These are phyloP conservation scores for Typhlomys cinereus DNA, from an alignment of 2,113 vertebrate genomes.

Conservation along the genomic window DNA sequence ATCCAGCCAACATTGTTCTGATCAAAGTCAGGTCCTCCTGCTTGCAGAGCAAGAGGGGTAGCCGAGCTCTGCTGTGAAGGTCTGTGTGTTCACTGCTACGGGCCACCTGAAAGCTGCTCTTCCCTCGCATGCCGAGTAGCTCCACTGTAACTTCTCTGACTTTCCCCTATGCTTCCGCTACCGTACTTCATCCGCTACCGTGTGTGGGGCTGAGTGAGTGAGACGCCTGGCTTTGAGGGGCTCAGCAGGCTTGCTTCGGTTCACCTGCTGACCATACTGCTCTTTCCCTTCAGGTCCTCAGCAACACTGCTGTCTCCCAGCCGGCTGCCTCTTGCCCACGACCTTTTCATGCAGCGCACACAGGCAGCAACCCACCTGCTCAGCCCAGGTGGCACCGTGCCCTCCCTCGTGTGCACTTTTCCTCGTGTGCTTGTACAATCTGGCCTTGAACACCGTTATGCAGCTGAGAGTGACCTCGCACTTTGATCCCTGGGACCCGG, in stretches of 20 bases:
- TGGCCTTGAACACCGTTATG: too few relatives aligned
- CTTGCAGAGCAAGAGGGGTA: background rate
- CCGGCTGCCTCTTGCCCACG: background rate
- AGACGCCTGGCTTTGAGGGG: too few relatives aligned
- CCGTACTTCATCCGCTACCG: too few relatives aligned
- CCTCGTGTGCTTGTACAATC: too few relatives aligned
- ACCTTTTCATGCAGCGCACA: background rate
- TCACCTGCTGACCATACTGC: background rate
- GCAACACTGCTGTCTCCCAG: background rate
- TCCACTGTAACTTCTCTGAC: background rate
- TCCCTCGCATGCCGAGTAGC: background rate
- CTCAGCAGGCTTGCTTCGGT: background rate
- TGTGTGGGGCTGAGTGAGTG: too few relatives aligned
- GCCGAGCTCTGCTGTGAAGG: too few relatives aligned
- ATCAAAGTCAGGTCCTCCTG: background rate
- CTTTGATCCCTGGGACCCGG: too few relatives aligned
- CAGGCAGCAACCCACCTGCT: background rate
- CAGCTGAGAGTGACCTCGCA: too few relatives aligned
- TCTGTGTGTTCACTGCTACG: background rate
- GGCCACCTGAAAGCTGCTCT: conserved; percentile 1
- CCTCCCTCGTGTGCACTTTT: too few relatives aligned
- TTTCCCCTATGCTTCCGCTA: background rate
- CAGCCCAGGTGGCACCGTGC: background rate
- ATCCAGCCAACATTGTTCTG: background rate
- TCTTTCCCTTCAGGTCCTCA: background rate